These are phyloP conservation scores for Catamblyrhynchus diadema DNA, from an alignment of 2,797 vertebrate species.

Conservation along the genomic window DNA sequence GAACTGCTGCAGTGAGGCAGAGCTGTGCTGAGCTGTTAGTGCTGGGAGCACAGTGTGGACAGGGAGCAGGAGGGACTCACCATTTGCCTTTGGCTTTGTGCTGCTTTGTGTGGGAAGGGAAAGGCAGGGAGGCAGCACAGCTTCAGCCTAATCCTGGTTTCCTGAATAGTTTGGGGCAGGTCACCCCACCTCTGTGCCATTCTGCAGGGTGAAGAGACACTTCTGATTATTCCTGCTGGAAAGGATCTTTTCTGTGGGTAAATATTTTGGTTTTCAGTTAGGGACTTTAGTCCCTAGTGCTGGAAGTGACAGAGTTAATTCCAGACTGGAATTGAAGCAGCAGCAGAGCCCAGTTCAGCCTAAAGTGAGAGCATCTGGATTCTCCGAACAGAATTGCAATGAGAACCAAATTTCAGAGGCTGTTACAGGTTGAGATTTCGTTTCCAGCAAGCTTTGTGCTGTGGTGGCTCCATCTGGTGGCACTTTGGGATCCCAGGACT, in stretches of 20 bases:
- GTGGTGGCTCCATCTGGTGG: slow-evolving; percentile 48
- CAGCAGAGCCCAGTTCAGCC: not conserved
- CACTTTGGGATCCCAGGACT: not conserved
- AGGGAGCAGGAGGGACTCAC: not conserved
- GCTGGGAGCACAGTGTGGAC: not conserved
- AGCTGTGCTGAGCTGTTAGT: not conserved
- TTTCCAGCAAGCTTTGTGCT: not conserved
- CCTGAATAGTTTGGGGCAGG: not conserved
- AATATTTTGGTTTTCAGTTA: not conserved
- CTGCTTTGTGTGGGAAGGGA: not conserved
- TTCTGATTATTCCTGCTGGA: not conserved
- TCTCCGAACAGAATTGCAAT: not conserved
- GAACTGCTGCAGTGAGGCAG: not conserved
- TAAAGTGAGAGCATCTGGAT: not conserved
- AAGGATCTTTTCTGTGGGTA: not conserved
- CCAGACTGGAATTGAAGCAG: not conserved
- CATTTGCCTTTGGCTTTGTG: not conserved
- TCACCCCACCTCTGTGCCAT: not conserved
- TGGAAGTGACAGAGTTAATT: not conserved
- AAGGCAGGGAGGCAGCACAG: not conserved
- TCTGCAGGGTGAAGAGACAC: not conserved
- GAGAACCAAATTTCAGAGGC: not conserved
- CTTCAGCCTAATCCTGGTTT: not conserved
- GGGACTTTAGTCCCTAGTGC: not conserved
- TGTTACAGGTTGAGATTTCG: not conserved